Conservation (phyloP, 2,888 invertebrate species). For the Gibbula magus region DNA sequence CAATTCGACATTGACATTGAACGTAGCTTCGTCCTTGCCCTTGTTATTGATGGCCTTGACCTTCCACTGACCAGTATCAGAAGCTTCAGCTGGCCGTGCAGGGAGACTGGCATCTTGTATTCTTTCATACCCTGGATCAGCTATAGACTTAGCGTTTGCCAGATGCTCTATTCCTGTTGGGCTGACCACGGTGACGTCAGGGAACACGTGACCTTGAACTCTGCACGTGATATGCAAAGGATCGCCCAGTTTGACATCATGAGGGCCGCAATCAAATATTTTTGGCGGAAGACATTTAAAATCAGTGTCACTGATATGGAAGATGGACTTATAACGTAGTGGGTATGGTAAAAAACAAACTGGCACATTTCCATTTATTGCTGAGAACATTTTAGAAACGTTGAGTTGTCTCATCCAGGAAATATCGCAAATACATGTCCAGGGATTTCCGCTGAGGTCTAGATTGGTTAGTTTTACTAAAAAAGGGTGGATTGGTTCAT, state of each 20-base stretch:
- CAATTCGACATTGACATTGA: background rate
- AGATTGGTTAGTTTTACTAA: background rate
- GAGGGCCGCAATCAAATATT: background rate
- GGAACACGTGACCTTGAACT: conserved; percentile 7
- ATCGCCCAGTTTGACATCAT: background rate
- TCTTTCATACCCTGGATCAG: background rate
- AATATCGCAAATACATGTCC: conserved; percentile 2
- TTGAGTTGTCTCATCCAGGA: background rate
- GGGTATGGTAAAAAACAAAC: background rate
- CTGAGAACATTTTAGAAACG: background rate
- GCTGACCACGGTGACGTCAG: background rate
- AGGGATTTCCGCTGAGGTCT: background rate
- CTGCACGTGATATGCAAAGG: background rate
- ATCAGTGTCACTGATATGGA: background rate
- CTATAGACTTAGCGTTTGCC: background rate
- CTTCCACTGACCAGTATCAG: background rate
- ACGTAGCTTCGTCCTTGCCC: background rate
- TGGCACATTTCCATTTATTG: background rate
- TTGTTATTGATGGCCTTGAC: background rate
- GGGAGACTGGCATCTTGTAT: background rate
- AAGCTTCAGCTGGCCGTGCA: background rate
- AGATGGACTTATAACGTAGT: background rate
- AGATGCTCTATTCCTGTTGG: background rate
- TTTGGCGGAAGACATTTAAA: background rate
- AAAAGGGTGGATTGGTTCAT: background rate